Percentiles rank a stretch among this genome's conserved stretches.
Evolutionary conservation across 1,140 invertebrate genomes (phyloP).

Genomic region (Eumaeus atala): DNA sequence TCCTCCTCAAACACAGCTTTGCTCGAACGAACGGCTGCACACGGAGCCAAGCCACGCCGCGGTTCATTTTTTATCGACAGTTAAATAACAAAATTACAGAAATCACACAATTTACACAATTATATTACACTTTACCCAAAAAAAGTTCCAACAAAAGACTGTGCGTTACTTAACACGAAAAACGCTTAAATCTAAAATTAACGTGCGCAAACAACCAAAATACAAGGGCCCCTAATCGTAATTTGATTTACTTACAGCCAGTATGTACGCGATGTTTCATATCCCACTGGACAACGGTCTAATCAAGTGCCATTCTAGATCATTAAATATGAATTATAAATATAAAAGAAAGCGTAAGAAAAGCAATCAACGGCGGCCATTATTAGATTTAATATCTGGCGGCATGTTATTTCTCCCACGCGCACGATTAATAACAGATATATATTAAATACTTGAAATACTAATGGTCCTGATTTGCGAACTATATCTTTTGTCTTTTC

Average conservation of each 20-base stretch:
- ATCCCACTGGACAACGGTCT: conserved; percentile 36
- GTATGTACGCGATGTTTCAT: conserved; percentile 31
- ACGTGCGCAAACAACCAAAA: conserved; percentile 50
- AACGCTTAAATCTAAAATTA: conserved; percentile 67
- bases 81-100: conserved; percentile 14
- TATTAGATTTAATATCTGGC: conserved; percentile 66
- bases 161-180: conserved; percentile 61
- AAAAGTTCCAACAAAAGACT: conserved; percentile 44
- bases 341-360: conserved; percentile 64
- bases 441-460: conserved; percentile 9
- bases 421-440: conserved; percentile 5
- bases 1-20: too few relatives aligned
- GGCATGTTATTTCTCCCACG: conserved; percentile 20
- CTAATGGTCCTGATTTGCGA: conserved; percentile 7
- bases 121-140: conserved; percentile 44
- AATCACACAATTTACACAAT: conserved; percentile 45
- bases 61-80: not conserved
- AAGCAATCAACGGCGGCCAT: conserved; percentile 57
- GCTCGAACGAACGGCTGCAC: too few relatives aligned
- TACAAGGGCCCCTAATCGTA: conserved; percentile 24
- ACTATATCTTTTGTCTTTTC: not conserved
- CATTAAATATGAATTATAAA: conserved; percentile 71
- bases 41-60: too few relatives aligned
- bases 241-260: conserved; percentile 10
- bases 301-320: conserved; percentile 62